Base-by-base conservation (phyloP, 2,113 vertebrate species). In the Anolis carolinensis region DNA sequence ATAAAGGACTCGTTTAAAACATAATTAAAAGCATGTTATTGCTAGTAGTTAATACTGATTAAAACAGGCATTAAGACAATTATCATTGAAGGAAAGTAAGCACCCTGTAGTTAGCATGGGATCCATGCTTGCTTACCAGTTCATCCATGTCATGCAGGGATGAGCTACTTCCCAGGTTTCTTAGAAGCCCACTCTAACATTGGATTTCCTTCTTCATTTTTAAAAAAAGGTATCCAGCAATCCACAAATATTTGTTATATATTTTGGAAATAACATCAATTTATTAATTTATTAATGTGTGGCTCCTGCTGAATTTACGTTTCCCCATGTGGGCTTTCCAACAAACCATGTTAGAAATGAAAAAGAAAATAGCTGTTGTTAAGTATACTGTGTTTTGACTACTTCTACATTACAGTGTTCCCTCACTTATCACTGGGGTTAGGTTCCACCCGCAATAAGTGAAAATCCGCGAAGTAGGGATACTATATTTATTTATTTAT, bases 21-120 rank as follows among this genome's bases (percentile, higher is more conserved):
- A 96, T 98, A 98, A 98, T 98, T 99, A 98, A 98, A 97, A 96
- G 95, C 95, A 91, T 97, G 97, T 98, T 98, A 98, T 98, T 97
- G 98, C 97, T 97, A 91, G 95, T 95, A 97, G 96, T 98, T 98
- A 98, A 98, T 98, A 97, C 97, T 97, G 95, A 98, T 97, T 96
- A 98, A 97, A 97, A 97, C 95, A 93, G 96, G 90, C 96, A 97
- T 97, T 96, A 97, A 96, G 96, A 97, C 97, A 97, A 98, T 98
- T 97, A 96, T 96, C 75, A 48, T 96, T 95, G 97, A 97, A 98
- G 97, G 96, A 95, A 97, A 96, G 95, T 95, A 95, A 97, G 96
- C 95, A 96, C 93, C 95, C 93, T 0, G 59, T 95, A 96, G 96
- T 96, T 95, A 91, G 94, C 88, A 95, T 76, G 90, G 94, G 92